Percentiles rank a stretch among this genome's conserved stretches.
These are phyloP conservation scores for Pterocles gutturalis DNA, from an alignment of 2,113 vertebrate genomes.

Conservation along the genomic window DNA sequence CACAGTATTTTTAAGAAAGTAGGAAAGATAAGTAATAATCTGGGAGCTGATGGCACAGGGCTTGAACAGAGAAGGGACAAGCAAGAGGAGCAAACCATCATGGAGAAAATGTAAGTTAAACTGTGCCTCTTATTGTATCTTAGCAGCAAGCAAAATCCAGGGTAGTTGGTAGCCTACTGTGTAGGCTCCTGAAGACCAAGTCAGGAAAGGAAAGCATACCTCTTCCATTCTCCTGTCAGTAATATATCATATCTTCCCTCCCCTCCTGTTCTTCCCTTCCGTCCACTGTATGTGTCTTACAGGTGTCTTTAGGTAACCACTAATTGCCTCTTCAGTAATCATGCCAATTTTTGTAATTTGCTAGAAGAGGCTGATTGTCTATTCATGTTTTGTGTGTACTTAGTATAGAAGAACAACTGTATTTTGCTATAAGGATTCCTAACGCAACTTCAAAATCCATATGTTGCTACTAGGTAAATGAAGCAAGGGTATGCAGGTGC, in stretches of 20 bases:
- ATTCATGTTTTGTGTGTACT: background rate
- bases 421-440: background rate
- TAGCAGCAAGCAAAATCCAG: background rate
- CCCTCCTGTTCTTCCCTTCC: background rate
- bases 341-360: background rate
- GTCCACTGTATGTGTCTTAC: background rate
- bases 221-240: background rate
- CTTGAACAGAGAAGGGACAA: background rate
- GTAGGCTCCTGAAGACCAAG: background rate
- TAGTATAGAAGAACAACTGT: background rate
- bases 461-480: background rate
- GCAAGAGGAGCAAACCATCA: background rate
- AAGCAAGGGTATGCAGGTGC: background rate
- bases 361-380: background rate
- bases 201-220: background rate
- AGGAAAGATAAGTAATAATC: background rate
- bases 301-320: background rate
- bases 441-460: background rate
- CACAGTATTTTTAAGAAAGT: background rate
- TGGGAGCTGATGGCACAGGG: background rate
- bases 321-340: background rate
- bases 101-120: background rate
- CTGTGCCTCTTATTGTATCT: background rate
- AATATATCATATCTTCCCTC: background rate
- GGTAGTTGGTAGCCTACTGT: background rate